Evolutionary conservation across 2,888 invertebrate species (phyloP).

Genomic region (Drosophila sordidapex): DNA sequence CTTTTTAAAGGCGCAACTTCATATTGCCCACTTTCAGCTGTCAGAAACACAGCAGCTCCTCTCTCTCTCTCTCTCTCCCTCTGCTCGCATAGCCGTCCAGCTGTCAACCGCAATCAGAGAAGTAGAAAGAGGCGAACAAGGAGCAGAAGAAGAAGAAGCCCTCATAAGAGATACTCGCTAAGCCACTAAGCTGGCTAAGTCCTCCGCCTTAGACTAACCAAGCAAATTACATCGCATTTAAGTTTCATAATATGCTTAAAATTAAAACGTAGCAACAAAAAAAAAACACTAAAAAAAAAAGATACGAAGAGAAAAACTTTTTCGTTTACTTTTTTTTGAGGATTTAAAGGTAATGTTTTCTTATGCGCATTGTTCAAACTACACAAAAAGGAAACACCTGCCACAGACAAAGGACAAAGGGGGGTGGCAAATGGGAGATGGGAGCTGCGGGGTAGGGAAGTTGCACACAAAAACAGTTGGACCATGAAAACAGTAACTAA

Average conservation of each 20-base stretch:
- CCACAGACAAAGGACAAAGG: slow-evolving; percentile 28
- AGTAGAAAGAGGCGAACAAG: background rate
- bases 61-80: too few species aligned
- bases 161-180: slow-evolving; percentile 43
- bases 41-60: slow-evolving; percentile 21
- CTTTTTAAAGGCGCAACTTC: slow-evolving; percentile 27
- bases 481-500: slow-evolving; percentile 65
- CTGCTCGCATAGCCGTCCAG: background rate
- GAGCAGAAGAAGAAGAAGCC: slow-evolving; percentile 20
- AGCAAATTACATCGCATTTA: slow-evolving; percentile 74
- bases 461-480: slow-evolving; percentile 50
- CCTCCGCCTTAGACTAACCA: slow-evolving; percentile 46
- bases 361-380: slow-evolving; percentile 50
- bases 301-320: slow-evolving; percentile 26
- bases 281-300: slow-evolving; percentile 4
- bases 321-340: slow-evolving; percentile 14
- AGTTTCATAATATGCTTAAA: slow-evolving; percentile 77
- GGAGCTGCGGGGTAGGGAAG: background rate
- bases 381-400: slow-evolving; percentile 56
- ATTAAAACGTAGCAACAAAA: slow-evolving; percentile 40
- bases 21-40: slow-evolving; percentile 31
- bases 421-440: background rate
- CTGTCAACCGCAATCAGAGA: slow-evolving; percentile 60
- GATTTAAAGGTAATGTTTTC: slow-evolving; percentile 57
- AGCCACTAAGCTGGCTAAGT: slow-evolving; percentile 65